Percentiles rank a stretch among this genome's conserved stretches.
Evolutionary conservation across 2,888 invertebrate species (phyloP).

Genomic region (Cheilosia urbana): DNA sequence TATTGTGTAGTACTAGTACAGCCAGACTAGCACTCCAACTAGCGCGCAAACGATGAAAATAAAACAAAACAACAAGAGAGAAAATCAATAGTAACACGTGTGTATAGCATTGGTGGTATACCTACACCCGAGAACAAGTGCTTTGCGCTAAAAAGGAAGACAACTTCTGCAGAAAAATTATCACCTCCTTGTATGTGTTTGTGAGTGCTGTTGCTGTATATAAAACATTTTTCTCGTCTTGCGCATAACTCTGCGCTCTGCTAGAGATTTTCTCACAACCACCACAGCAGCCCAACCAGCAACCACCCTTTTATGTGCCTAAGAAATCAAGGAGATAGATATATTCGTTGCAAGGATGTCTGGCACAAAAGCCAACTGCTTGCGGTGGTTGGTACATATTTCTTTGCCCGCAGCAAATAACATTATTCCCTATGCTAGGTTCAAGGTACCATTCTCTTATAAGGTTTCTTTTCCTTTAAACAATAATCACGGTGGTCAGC

Average conservation of each 20-base stretch:
- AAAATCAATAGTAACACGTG: constrained; percentile 74
- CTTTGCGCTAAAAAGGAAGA: constrained; percentile 48
- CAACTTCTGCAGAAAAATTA: constrained; percentile 57
- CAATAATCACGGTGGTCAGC: constrained; percentile 60
- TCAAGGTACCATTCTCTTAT: constrained; percentile 62
- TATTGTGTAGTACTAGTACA: constrained; percentile 68
- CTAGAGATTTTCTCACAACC: constrained; percentile 42
- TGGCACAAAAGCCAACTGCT: constrained; percentile 50
- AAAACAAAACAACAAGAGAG: neutral
- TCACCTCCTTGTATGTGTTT: constrained; percentile 40
- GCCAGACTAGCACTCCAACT: constrained; percentile 62
- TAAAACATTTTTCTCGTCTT: constrained; percentile 49
- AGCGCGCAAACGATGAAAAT: constrained; percentile 10
- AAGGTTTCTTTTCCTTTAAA: constrained; percentile 62
- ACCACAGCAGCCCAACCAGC: constrained; percentile 2
- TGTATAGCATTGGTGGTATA: constrained; percentile 43
- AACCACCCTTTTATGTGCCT: constrained; percentile 26
- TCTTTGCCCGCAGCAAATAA: constrained; percentile 26
- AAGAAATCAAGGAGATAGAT: constrained; percentile 36
- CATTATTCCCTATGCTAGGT: constrained; percentile 50
- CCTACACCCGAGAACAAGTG: constrained; percentile 46
- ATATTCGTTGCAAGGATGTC: constrained; percentile 58
- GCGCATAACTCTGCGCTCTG: constrained; percentile 39
- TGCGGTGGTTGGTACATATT: constrained; percentile 38
- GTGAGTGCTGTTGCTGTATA: constrained; percentile 16